phyloP scores from a whole-genome alignment of 1,140 invertebrate genomes.

The Maniola jurtina region DNA sequence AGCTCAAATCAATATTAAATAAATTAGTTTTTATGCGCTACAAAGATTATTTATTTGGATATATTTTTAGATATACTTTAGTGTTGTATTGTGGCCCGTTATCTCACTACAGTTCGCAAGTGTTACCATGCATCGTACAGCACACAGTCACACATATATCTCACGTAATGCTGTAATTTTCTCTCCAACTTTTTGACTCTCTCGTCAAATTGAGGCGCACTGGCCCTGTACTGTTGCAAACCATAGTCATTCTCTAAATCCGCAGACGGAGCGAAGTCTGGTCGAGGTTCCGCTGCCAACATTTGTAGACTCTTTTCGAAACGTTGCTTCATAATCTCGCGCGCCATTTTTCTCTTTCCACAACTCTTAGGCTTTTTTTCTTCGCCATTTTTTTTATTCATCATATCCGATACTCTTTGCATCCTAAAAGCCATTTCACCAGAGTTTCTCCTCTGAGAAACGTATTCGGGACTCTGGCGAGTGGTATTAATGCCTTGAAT shows the following conservation, averaged over 20 bases:
- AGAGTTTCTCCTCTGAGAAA: constrained; percentile 41
- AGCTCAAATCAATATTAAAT: not conserved
- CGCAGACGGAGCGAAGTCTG: constrained; percentile 46
- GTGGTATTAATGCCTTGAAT: constrained; percentile 48
- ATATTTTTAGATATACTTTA: not conserved
- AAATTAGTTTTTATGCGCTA: too few species aligned
- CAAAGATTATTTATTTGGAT: too few species aligned
- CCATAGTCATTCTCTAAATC: constrained; percentile 64
- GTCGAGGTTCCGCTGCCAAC: constrained; percentile 54
- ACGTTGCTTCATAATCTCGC: constrained; percentile 60
- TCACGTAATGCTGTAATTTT: constrained; percentile 70
- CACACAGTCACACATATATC: constrained; percentile 56
- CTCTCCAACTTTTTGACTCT: constrained; percentile 63
- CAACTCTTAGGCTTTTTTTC: constrained; percentile 44
- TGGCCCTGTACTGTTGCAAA: constrained; percentile 79
- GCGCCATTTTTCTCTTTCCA: constrained; percentile 52
- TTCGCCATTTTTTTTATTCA: constrained; percentile 49
- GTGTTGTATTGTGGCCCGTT: not conserved
- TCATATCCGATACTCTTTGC: constrained; percentile 60
- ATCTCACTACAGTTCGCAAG: constrained; percentile 29
- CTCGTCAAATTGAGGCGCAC: constrained; percentile 67
- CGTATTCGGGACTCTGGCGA: constrained; percentile 32
- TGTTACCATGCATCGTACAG: constrained; percentile 59
- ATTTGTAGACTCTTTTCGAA: constrained; percentile 68
- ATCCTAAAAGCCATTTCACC: constrained; percentile 57